Evolutionary conservation across 2,888 invertebrate species (phyloP).

Genomic region (Beris morrisii): DNA sequence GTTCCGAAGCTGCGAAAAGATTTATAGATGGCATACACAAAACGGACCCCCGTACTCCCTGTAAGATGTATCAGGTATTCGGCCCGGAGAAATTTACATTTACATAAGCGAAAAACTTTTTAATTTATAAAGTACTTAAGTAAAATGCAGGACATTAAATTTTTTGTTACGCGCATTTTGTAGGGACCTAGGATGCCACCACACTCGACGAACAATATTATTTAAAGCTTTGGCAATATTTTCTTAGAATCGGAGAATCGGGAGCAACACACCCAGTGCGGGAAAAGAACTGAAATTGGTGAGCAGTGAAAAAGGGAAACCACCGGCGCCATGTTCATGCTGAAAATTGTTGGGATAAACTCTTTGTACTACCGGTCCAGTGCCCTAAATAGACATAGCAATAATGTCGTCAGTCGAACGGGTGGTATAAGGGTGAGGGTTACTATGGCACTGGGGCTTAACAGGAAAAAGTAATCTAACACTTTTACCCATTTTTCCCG

Average conservation of each 20-base stretch:
- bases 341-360: not conserved
- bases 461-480: constrained; percentile 31
- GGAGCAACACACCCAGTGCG: not conserved
- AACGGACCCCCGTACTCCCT: not conserved
- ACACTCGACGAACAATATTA: not conserved
- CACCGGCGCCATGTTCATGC: not conserved
- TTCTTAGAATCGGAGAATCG: not conserved
- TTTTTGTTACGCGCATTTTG: constrained; percentile 15
- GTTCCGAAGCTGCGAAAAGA: constrained; percentile 5
- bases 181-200: constrained; percentile 4
- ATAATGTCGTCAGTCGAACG: not conserved
- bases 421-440: not conserved
- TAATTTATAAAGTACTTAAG: constrained; percentile 37
- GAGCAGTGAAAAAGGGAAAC: not conserved
- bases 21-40: constrained; percentile 13
- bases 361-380: not conserved
- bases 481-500: constrained; percentile 27
- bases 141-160: constrained; percentile 33
- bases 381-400: not conserved
- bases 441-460: not conserved
- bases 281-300: not conserved
- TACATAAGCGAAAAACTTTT: constrained; percentile 38
- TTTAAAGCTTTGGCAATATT: constrained; percentile 3
- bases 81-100: constrained; percentile 7
- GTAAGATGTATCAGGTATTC: too few relatives aligned